Conservation (phyloP, 2,888 invertebrate genomes). For the Acrobasis consociella region DNA sequence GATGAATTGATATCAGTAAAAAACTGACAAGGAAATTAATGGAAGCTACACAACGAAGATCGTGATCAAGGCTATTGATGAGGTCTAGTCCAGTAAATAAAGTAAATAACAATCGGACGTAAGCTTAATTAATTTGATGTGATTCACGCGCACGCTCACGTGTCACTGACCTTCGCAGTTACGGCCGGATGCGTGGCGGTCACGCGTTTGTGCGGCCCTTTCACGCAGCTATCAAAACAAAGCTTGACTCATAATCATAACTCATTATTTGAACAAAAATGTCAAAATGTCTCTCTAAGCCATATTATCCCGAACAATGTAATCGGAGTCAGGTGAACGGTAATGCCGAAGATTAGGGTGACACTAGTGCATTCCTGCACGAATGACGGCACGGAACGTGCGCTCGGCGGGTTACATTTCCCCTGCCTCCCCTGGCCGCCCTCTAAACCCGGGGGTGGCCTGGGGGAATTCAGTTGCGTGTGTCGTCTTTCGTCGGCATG, state of each 20-base stretch:
- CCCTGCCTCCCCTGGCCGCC: slow-evolving; percentile 38
- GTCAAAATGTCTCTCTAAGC: slow-evolving; percentile 7
- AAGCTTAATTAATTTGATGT: slow-evolving; percentile 52
- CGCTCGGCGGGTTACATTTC: slow-evolving; percentile 53
- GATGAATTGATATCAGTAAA: slow-evolving; percentile 2
- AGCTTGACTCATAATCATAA: slow-evolving; percentile 21
- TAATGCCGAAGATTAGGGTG: slow-evolving; percentile 54
- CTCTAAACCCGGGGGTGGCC: slow-evolving; percentile 30
- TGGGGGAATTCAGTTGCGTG: slow-evolving; percentile 46
- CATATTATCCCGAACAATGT: slow-evolving; percentile 21
- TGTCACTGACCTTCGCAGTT: slow-evolving; percentile 73
- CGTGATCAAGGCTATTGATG: slow-evolving; percentile 16
- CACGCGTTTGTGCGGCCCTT: slow-evolving; percentile 20
- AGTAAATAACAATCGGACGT: slow-evolving; percentile 6
- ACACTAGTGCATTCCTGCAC: slow-evolving; percentile 67
- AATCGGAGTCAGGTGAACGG: slow-evolving; percentile 39
- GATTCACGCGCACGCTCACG: slow-evolving; percentile 55
- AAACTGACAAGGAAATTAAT: slow-evolving; percentile 17
- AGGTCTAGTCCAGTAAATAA: slow-evolving; percentile 6
- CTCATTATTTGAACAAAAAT: neutral
- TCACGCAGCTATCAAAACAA: slow-evolving; percentile 25
- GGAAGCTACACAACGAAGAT: neutral
- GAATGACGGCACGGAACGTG: slow-evolving; percentile 48
- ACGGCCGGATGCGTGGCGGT: slow-evolving; percentile 53
- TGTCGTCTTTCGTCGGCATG: slow-evolving; percentile 63